Percentiles rank a stretch among this genome's conserved stretches.
Conservation (phyloP, 2,113 vertebrate genomes). For the Percina caprodes region DNA sequence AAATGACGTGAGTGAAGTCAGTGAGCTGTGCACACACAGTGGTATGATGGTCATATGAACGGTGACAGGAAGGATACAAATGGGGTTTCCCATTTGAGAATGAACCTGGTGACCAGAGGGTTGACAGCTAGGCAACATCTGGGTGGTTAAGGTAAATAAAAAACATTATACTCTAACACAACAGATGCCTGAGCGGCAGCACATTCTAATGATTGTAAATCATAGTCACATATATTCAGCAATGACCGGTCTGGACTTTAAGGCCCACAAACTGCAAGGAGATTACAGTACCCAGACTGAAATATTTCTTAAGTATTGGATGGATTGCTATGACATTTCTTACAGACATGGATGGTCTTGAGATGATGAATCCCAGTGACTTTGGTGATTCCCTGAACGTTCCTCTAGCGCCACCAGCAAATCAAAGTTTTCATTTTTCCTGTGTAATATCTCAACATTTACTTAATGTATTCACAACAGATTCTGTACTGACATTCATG, state of each 20-base stretch:
- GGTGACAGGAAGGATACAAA: background rate
- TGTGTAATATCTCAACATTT: background rate
- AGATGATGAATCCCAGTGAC: background rate
- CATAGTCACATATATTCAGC: background rate
- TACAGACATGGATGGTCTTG: background rate
- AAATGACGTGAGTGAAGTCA: background rate
- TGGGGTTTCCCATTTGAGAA: constrained; percentile 4
- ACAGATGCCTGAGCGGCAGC: background rate
- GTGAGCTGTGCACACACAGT: background rate
- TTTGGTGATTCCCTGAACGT: background rate
- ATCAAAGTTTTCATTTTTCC: background rate
- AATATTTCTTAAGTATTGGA: background rate
- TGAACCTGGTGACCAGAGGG: background rate
- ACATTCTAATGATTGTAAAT: background rate
- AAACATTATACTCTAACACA: background rate
- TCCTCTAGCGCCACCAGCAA: background rate
- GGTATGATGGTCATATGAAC: background rate
- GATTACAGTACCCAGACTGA: background rate
- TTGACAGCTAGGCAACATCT: background rate
- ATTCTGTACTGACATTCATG: background rate
- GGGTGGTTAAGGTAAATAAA: background rate
- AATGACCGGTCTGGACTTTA: background rate
- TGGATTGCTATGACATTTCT: background rate
- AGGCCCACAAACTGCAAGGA: no score
- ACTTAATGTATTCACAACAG: background rate